Percentiles rank a stretch among this genome's conserved stretches.
phyloP scores from a whole-genome alignment of 2,888 invertebrate genomes.

The Tillus elongatus region DNA sequence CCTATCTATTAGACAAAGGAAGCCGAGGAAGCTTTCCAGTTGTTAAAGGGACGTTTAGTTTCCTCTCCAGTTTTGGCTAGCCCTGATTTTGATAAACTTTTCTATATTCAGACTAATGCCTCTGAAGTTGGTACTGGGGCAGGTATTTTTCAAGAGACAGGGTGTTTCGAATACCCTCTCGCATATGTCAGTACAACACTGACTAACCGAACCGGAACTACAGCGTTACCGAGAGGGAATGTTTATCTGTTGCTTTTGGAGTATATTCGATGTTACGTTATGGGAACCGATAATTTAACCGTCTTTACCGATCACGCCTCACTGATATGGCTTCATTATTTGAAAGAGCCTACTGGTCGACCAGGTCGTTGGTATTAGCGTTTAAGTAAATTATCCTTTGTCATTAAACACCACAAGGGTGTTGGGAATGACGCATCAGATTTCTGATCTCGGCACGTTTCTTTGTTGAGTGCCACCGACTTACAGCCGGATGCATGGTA shows the following conservation, averaged over 20 bases:
- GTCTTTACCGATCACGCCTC: conserved; percentile 2
- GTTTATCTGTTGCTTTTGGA: not conserved
- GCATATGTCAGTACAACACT: not conserved
- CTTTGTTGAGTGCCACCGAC: too few relatives aligned
- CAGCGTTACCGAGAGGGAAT: conserved; percentile 2
- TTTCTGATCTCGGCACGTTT: too few relatives aligned
- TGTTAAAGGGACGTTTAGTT: not conserved
- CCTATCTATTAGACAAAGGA: not conserved
- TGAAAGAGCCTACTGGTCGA: not conserved
- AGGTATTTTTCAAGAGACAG: not conserved
- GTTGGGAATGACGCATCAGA: not conserved
- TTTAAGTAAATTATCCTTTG: not conserved
- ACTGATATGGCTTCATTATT: not conserved
- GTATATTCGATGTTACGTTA: not conserved
- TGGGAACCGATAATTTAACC: not conserved
- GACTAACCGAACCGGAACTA: not conserved
- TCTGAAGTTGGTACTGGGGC: not conserved
- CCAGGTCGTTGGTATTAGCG: not conserved
- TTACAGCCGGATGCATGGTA: too few relatives aligned
- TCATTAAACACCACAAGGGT: not conserved
- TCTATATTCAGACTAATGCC: conserved; percentile 1
- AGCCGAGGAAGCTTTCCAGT: not conserved
- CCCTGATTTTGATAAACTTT: not conserved
- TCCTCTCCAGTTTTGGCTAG: not conserved
- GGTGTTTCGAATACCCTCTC: not conserved